These are phyloP conservation scores for Trialeurodes vaporariorum DNA, from an alignment of 1,140 invertebrate genomes.

Conservation along the genomic window DNA sequence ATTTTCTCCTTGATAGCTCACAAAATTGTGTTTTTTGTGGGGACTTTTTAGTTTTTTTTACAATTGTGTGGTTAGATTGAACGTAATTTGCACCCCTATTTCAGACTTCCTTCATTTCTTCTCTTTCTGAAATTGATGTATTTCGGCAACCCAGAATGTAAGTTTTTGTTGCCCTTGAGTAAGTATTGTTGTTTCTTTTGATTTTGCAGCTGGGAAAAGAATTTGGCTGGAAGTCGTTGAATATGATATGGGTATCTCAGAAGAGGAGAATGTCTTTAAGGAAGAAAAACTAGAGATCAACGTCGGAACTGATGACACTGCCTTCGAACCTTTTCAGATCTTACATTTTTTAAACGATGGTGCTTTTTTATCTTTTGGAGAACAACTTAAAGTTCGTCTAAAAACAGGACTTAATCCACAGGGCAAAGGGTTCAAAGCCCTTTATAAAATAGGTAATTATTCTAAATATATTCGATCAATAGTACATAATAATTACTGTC, in stretches of 20 bases:
- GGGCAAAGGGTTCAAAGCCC: constrained; percentile 45
- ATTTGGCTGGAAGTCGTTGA: constrained; percentile 51
- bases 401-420: constrained; percentile 42
- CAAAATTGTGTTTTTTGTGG: no score
- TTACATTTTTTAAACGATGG: constrained; percentile 41
- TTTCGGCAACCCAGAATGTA: no score
- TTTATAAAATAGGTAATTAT: constrained; percentile 47
- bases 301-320: constrained; percentile 34
- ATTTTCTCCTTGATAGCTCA: no score
- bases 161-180: no score
- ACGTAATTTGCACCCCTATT: no score
- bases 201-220: constrained; percentile 38
- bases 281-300: constrained; percentile 43
- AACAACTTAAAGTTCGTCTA: constrained; percentile 42
- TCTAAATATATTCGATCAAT: no score
- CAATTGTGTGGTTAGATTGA: no score
- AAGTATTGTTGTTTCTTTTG: no score
- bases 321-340: constrained; percentile 40
- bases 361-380: constrained; percentile 45
- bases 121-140: no score
- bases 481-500: no score
- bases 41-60: no score
- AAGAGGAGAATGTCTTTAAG: constrained; percentile 13
- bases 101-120: no score
- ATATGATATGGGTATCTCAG: constrained; percentile 36